Evolutionary conservation across 2,113 vertebrate genomes (phyloP).

Genomic region (Carassius auratus): DNA sequence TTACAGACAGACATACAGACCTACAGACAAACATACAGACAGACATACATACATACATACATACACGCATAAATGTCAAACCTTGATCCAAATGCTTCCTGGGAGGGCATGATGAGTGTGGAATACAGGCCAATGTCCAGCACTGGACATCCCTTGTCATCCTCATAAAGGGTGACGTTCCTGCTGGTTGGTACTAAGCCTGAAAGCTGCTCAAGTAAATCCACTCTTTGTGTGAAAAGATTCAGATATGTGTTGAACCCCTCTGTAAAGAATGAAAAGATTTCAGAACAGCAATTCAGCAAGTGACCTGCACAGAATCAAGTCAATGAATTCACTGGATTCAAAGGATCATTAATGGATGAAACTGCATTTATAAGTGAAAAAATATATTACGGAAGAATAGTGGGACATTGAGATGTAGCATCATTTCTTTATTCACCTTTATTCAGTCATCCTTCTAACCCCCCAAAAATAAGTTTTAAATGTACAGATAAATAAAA

Average conservation of each 20-base stretch:
- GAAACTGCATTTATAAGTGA: not conserved
- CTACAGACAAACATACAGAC: too few species aligned
- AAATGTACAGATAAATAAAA: slow-evolving; percentile 16
- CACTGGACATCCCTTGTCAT: slow-evolving; percentile 67
- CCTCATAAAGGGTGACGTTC: slow-evolving; percentile 70
- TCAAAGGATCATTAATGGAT: too few species aligned
- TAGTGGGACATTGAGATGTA: not conserved
- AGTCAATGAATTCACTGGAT: too few species aligned
- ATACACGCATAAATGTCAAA: slow-evolving; percentile 42
- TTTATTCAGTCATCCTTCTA: not conserved
- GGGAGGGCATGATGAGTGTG: slow-evolving; percentile 72
- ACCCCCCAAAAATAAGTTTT: not conserved
- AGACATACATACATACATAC: too few species aligned
- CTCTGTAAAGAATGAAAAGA: slow-evolving; percentile 61
- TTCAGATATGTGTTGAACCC: slow-evolving; percentile 70
- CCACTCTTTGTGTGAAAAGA: slow-evolving; percentile 62
- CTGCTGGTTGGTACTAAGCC: slow-evolving; percentile 55
- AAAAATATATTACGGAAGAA: not conserved
- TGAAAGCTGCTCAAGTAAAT: slow-evolving; percentile 74
- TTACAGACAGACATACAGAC: too few species aligned
- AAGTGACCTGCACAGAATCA: not conserved
- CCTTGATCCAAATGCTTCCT: slow-evolving; percentile 76
- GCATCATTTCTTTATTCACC: not conserved
- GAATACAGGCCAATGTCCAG: slow-evolving; percentile 76
- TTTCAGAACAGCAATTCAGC: not conserved